phyloP scores from a whole-genome alignment of 2,113 vertebrate species.

The Scomber scombrus region DNA sequence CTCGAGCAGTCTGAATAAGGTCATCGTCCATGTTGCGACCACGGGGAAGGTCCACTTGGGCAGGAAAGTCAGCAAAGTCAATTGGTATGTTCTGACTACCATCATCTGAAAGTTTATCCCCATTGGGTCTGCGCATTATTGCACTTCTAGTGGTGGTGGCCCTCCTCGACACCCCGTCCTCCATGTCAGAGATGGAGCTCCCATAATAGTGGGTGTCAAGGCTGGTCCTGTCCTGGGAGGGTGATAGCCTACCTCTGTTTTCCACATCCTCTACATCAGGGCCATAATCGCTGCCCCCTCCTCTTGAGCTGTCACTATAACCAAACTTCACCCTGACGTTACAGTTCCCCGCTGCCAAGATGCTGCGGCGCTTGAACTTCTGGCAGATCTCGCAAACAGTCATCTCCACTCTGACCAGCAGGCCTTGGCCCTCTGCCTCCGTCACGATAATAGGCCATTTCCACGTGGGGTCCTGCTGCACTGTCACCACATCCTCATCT shows the following conservation, averaged over 20 bases:
- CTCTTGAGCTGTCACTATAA: constrained; percentile 80
- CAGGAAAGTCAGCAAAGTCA: constrained; percentile 93
- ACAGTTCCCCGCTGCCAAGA: constrained; percentile 90
- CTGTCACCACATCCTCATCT: constrained; percentile 88
- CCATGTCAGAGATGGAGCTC: constrained; percentile 86
- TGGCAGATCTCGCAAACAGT: constrained; percentile 93
- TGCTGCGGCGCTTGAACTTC: constrained; percentile 93
- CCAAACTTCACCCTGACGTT: constrained; percentile 91
- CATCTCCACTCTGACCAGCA: constrained; percentile 92
- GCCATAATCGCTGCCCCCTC: constrained; percentile 73
- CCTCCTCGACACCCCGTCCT: constrained; percentile 84
- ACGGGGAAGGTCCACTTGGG: constrained; percentile 89
- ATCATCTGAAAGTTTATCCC: constrained; percentile 84
- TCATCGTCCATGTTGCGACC: constrained; percentile 83
- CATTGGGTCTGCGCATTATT: constrained; percentile 82
- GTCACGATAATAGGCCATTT: constrained; percentile 90
- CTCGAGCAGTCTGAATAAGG: constrained; percentile 84
- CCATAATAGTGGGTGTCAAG: constrained; percentile 85
- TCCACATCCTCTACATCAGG: constrained; percentile 85
- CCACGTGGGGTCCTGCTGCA: constrained; percentile 80
- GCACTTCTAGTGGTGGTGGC: constrained; percentile 85
- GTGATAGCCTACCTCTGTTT: constrained; percentile 86
- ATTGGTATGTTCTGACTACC: constrained; percentile 88
- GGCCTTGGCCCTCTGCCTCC: constrained; percentile 92
- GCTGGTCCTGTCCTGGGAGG: constrained; percentile 85